These are phyloP conservation scores for Escarpia spicata DNA, from an alignment of 2,888 invertebrate genomes.

Conservation along the genomic window DNA sequence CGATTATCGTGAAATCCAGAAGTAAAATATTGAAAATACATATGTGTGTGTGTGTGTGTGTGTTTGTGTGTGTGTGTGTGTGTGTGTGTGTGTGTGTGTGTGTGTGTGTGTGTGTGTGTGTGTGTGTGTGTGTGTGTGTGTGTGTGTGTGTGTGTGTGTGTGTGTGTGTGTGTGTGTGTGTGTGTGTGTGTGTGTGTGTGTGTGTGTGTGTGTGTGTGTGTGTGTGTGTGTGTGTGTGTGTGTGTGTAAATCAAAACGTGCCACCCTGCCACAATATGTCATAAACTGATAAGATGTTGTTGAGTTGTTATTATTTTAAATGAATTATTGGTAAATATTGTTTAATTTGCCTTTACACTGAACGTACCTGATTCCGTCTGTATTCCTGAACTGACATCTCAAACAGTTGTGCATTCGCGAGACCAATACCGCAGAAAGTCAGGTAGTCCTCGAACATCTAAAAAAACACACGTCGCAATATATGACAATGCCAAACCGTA, in stretches of 20 bases:
- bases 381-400: slow-evolving; percentile 95
- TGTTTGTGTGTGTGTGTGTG: neutral
- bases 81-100: neutral
- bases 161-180: neutral
- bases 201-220: slow-evolving; percentile 7
- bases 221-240: neutral
- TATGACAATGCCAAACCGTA: neutral
- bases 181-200: slow-evolving; percentile 20
- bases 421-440: slow-evolving; percentile 95
- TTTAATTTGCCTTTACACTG: neutral
- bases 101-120: neutral
- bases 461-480: slow-evolving; percentile 35
- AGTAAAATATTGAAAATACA: neutral
- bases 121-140: neutral
- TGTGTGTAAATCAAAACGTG: neutral
- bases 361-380: slow-evolving; percentile 83
- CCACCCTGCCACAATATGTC: too few relatives aligned
- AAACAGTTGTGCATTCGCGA: slow-evolving; percentile 95
- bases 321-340: too few relatives aligned
- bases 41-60: neutral
- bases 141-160: neutral
- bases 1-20: neutral
- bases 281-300: too few relatives aligned
- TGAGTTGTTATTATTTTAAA: too few relatives aligned
- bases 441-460: slow-evolving; percentile 89